Conservation (phyloP, 1,140 invertebrate genomes). For the Sipha flava region DNA sequence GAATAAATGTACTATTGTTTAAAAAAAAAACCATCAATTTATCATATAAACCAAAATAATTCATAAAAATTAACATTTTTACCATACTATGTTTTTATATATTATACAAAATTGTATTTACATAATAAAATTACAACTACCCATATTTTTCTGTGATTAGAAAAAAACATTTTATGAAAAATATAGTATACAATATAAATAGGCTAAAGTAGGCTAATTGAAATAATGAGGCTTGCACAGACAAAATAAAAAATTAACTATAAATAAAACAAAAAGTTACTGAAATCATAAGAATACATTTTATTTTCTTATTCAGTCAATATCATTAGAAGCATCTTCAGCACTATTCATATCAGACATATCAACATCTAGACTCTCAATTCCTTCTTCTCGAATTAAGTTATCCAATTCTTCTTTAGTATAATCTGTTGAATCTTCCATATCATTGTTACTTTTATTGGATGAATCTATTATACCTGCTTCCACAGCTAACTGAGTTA, state of each 20-base stretch:
- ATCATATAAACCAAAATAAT: constrained; percentile 26
- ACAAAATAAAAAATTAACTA: constrained; percentile 4
- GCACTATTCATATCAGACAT: background rate
- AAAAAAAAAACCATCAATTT: constrained; percentile 12
- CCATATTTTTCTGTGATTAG: constrained; percentile 26
- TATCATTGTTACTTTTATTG: background rate
- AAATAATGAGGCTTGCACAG: background rate
- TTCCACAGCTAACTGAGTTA: constrained; percentile 57
- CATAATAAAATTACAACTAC: constrained; percentile 30
- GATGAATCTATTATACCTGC: constrained; percentile 52
- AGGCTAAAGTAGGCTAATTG: constrained; percentile 14
- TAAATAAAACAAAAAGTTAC: constrained; percentile 2
- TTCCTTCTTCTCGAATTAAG: constrained; percentile 9
- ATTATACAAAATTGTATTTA: constrained; percentile 29
- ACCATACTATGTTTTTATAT: background rate
- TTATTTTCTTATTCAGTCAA: constrained; percentile 24
- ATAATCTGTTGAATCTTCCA: background rate
- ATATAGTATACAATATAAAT: constrained; percentile 25
- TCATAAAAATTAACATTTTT: constrained; percentile 27
- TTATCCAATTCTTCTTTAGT: constrained; percentile 1
- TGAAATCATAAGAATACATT: constrained; percentile 7
- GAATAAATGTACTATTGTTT: constrained; percentile 14
- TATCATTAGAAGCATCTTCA: constrained; percentile 2
- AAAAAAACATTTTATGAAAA: constrained; percentile 26
- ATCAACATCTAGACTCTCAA: constrained; percentile 26